Conservation (phyloP, 2,888 invertebrate genomes). For the Thysanoteuthis rhombus region DNA sequence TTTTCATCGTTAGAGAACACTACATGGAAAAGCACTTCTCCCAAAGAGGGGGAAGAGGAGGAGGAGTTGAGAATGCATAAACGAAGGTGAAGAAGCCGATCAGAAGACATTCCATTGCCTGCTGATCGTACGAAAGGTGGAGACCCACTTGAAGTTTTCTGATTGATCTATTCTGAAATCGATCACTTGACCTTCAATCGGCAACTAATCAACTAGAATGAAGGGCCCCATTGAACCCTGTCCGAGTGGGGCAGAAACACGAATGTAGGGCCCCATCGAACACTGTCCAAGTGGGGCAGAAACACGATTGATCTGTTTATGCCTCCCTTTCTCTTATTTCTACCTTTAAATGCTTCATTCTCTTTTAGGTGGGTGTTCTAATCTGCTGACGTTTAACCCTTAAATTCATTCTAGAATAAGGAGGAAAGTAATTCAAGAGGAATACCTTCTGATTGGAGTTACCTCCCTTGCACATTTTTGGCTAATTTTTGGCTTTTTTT, state of each 20-base stretch:
- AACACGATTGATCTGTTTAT: not conserved
- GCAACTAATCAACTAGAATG: not conserved
- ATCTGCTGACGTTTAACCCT: too few species aligned
- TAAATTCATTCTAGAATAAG: too few species aligned
- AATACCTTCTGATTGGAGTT: too few species aligned
- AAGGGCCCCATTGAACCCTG: not conserved
- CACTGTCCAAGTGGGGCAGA: not conserved
- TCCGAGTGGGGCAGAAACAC: not conserved
- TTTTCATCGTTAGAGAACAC: not conserved
- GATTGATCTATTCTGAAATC: not conserved
- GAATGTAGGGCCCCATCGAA: not conserved
- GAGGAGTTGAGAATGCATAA: not conserved
- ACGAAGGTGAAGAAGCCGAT: not conserved
- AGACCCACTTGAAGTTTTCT: not conserved
- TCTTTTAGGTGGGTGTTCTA: too few species aligned
- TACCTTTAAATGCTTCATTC: not conserved
- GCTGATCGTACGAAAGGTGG: not conserved
- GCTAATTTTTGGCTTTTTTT: too few species aligned
- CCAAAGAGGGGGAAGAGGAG: not conserved
- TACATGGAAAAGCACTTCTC: not conserved
- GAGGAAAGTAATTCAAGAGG: too few species aligned
- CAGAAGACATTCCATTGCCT: not conserved
- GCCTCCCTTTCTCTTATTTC: not conserved
- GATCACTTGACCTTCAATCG: not conserved
- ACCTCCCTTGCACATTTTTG: too few species aligned